Evolutionary conservation across 2,888 invertebrate species (phyloP).

Genomic region (Cheilosia pagana): DNA sequence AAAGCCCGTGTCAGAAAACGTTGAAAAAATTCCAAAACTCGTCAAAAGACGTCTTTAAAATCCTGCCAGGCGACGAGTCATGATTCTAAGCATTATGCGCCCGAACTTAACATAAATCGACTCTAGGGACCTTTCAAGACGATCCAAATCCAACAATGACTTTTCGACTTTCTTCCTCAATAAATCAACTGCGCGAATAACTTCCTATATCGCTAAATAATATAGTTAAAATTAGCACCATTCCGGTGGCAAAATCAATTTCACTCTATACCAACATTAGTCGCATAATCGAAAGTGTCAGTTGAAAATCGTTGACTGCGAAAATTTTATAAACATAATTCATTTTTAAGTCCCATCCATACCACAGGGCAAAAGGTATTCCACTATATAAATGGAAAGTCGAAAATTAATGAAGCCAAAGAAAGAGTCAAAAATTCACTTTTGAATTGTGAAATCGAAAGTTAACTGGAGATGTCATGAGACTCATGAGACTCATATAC

Average conservation of each 20-base stretch:
- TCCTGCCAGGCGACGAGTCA: too few relatives aligned
- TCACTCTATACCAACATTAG: background rate
- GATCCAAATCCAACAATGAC: too few relatives aligned
- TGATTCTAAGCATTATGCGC: too few relatives aligned
- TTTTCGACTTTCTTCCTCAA: slow-evolving; percentile 13
- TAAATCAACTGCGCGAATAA: slow-evolving; percentile 13
- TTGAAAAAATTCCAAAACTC: too few relatives aligned
- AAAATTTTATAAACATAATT: background rate
- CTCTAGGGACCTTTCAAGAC: too few relatives aligned
- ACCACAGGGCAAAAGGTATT: background rate
- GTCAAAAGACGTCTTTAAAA: too few relatives aligned
- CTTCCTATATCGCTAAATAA: background rate
- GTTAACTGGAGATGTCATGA: slow-evolving; percentile 15
- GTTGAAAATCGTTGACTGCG: background rate
- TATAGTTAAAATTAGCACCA: background rate
- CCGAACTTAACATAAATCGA: too few relatives aligned
- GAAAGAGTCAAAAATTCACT: slow-evolving; percentile 10
- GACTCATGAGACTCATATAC: too few relatives aligned
- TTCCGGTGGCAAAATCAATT: too few relatives aligned
- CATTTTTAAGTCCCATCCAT: background rate
- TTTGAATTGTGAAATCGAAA: slow-evolving; percentile 35
- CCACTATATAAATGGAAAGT: slow-evolving; percentile 30
- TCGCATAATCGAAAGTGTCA: background rate
- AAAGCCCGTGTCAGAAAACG: too few relatives aligned
- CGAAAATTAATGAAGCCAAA: background rate